Percentiles rank a stretch among this genome's conserved stretches.
Conservation (phyloP, 1,140 invertebrate species). For the Drosophila serrata region DNA sequence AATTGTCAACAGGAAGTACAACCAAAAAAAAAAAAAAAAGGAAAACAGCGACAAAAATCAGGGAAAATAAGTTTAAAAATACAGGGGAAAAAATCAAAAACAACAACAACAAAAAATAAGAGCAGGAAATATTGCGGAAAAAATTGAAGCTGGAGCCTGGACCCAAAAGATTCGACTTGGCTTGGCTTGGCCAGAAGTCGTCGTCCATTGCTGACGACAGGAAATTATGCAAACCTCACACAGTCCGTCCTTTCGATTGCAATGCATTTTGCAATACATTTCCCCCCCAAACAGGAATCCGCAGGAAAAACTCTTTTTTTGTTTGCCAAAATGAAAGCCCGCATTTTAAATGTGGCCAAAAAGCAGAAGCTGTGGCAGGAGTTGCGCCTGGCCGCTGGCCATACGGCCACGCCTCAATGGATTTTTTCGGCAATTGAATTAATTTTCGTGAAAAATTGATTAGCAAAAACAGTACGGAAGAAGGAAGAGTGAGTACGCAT, state of each 20-base stretch:
- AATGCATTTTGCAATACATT: slow-evolving; percentile 65
- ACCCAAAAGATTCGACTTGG: slow-evolving; percentile 53
- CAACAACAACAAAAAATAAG: neutral
- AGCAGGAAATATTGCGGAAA: slow-evolving; percentile 4
- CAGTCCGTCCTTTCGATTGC: slow-evolving; percentile 33
- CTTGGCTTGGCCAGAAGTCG: slow-evolving; percentile 16
- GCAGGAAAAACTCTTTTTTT: slow-evolving; percentile 45
- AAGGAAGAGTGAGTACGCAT: neutral
- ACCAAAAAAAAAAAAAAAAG: slow-evolving; percentile 62
- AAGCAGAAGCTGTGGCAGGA: slow-evolving; percentile 1
- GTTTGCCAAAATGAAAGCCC: slow-evolving; percentile 72
- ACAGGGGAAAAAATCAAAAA: neutral
- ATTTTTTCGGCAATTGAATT: slow-evolving; percentile 85
- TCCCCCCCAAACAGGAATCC: slow-evolving; percentile 30
- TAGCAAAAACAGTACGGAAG: slow-evolving; percentile 28
- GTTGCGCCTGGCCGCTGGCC: slow-evolving; percentile 44
- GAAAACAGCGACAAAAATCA: slow-evolving; percentile 13
- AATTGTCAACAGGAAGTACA: slow-evolving; percentile 82
- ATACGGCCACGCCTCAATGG: slow-evolving; percentile 79
- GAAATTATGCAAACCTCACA: slow-evolving; percentile 85
- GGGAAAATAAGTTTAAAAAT: slow-evolving; percentile 14
- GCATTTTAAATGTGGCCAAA: slow-evolving; percentile 76
- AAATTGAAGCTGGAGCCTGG: slow-evolving; percentile 3
- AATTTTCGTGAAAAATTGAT: slow-evolving; percentile 85
- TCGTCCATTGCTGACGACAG: slow-evolving; percentile 75